A percentile compares a stretch with the other conserved stretches of the same genome.
Conservation (phyloP, 2,113 vertebrate genomes). For the Australoheros scitulus region DNA sequence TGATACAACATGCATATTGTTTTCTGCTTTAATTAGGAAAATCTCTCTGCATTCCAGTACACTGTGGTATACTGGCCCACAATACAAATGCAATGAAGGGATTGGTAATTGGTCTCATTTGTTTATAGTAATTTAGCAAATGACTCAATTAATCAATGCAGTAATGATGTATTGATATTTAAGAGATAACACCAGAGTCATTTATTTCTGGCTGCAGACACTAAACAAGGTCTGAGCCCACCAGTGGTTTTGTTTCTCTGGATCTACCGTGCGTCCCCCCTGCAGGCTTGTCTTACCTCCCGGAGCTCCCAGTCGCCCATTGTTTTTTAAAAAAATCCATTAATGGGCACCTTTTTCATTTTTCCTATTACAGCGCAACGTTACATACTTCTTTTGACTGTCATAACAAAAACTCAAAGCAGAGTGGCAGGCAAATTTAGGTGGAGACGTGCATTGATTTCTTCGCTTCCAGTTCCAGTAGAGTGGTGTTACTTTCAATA, state of each 20-base stretch:
- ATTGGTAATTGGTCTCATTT: constrained; percentile 21
- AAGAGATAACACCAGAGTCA: background rate
- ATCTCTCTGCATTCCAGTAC: background rate
- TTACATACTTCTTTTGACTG: constrained; percentile 51
- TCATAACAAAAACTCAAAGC: constrained; percentile 55
- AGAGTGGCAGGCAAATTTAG: constrained; percentile 32
- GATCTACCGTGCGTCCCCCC: background rate
- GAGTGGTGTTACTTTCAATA: constrained; percentile 48
- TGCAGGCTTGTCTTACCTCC: constrained; percentile 26
- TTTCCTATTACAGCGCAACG: constrained; percentile 9
- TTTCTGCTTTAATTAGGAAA: background rate
- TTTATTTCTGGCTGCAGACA: constrained; percentile 7
- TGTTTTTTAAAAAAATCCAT: constrained; percentile 52
- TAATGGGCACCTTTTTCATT: constrained; percentile 44
- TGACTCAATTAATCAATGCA: constrained; percentile 40
- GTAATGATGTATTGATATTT: constrained; percentile 45
- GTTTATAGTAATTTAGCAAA: constrained; percentile 15
- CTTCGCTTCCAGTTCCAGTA: constrained; percentile 32
- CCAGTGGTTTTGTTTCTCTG: background rate
- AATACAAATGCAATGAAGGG: background rate
- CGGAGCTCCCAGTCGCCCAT: constrained; percentile 29
- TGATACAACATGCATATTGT: background rate
- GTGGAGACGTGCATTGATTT: constrained; percentile 57
- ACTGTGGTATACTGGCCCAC: background rate
- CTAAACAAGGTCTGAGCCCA: background rate